phyloP scores from a whole-genome alignment of 2,888 invertebrate species.

The Dolichomitus sp. region DNA sequence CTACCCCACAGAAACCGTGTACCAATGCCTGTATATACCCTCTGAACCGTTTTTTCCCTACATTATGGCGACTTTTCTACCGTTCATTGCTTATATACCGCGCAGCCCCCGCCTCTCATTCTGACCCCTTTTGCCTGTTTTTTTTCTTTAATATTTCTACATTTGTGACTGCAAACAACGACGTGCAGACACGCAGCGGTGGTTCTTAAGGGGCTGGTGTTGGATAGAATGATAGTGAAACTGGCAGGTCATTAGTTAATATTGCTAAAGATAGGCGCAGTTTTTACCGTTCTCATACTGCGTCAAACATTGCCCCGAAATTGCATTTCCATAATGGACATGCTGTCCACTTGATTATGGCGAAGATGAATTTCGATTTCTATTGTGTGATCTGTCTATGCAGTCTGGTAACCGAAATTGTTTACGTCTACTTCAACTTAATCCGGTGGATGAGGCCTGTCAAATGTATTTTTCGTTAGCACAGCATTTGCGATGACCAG shows the following conservation, averaged over 20 bases:
- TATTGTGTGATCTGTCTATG: too few species aligned
- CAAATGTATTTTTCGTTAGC: too few species aligned
- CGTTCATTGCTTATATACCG: slow-evolving; percentile 3
- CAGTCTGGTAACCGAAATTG: too few species aligned
- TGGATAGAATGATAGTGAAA: not conserved
- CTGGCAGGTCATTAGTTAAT: not conserved
- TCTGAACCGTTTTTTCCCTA: slow-evolving; percentile 14
- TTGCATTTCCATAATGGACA: not conserved
- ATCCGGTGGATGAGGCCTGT: too few species aligned
- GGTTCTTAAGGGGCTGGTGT: not conserved
- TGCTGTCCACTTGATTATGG: not conserved
- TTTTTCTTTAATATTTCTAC: not conserved
- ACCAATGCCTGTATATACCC: slow-evolving; percentile 1
- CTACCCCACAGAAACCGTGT: slow-evolving; percentile 1
- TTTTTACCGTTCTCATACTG: too few species aligned
- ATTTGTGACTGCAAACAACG: not conserved
- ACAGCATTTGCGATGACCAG: too few species aligned
- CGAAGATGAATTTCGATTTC: too few species aligned
- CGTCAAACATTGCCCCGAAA: not conserved
- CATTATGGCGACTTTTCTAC: slow-evolving; percentile 7
- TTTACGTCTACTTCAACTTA: too few species aligned
- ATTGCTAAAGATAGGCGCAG: not conserved
- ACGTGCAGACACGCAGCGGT: not conserved
- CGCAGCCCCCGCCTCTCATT: slow-evolving; percentile 5
- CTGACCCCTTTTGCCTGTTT: not conserved